Evolutionary conservation across 2,797 vertebrate species (phyloP), one percentile per base, ranked within the genome.

Genomic region (Mycteria americana): DNA sequence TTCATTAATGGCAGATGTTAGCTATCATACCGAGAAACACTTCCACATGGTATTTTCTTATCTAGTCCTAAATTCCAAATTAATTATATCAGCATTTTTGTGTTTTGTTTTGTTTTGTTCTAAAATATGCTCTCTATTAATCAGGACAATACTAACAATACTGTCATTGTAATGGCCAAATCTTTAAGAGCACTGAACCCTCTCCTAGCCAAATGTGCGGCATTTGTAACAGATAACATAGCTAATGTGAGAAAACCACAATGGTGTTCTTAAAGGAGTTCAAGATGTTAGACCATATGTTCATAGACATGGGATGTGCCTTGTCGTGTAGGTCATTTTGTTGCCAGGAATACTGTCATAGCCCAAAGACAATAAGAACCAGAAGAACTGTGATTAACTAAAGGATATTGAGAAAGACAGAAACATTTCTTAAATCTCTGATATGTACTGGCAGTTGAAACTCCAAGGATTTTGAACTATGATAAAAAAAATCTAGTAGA

Each of bases 261-360:
- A 46, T 54, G 28, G 35, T 80, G 62, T 56, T 95, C 91, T 95
- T 92, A 60, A 94, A 96, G 68, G 28, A 93, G 7, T 79, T 89
- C 88, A 95, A 91, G 88, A 94, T 92, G 76, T 92, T 79, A 87
- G 83, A 80, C 80, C 43, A 92, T 89, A 93, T 88, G 69, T 57
- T 96, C 89, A 70, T 2, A 89, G 56, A 72, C 25, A 57, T 63
- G 39, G 10, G 3, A 91, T 64, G 50, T 33, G 46, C 14, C 59
- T 89, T 82, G 41, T 81, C 59, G 69, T 31, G 41, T 62, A 83
- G 59, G 81, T 85, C 37, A 54, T 60, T 84, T 89, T 85, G 8
- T 95, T 92, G 62, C 45, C 69, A 77, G 78, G 63, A 96, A 88
- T 21, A 81, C 11, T 69, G 59, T 56, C 81, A 84, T 46, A 96